Conservation (phyloP, 2,797 vertebrate genomes). For the Amblyraja radiata region DNA sequence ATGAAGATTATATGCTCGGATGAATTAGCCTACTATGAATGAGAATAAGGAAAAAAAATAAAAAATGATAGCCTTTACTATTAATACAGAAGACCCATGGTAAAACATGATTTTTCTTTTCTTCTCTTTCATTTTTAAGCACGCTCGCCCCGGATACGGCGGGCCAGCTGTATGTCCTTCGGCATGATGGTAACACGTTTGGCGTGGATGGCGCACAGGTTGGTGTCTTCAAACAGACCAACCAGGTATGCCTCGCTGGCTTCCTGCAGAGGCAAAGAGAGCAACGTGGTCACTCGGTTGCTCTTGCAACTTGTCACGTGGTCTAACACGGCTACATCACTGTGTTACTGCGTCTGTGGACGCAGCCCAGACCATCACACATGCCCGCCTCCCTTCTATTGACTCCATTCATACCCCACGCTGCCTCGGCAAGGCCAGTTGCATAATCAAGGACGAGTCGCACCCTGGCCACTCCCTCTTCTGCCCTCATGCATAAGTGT, state of each 20-base stretch:
- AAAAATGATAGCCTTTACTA: constrained; percentile 22
- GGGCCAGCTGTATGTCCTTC: constrained; percentile 76
- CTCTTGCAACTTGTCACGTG: neutral
- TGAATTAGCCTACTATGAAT: constrained; percentile 8
- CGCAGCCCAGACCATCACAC: neutral
- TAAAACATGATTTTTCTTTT: neutral
- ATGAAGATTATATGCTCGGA: constrained; percentile 22
- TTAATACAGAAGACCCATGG: constrained; percentile 28
- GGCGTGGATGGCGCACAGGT: constrained; percentile 75
- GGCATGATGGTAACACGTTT: constrained; percentile 78
- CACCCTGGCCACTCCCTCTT: too few relatives aligned
- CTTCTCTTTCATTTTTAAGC: constrained; percentile 51
- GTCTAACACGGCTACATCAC: neutral
- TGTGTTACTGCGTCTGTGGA: too few relatives aligned
- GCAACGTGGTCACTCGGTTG: constrained; percentile 11
- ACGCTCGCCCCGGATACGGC: constrained; percentile 72
- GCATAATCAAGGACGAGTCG: too few relatives aligned
- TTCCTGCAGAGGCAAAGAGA: constrained; percentile 55
- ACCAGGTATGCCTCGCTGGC: constrained; percentile 75
- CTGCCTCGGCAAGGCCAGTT: too few relatives aligned
- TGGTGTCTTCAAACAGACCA: constrained; percentile 75
- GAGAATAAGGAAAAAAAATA: constrained; percentile 14
- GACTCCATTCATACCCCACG: too few relatives aligned
- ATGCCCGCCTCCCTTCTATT: too few relatives aligned
- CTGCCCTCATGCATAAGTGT: too few relatives aligned